Evolutionary conservation across 2,113 vertebrate genomes (phyloP), one percentile per base, ranked within the genome.

Genomic region (Elaphurus davidianus): DNA sequence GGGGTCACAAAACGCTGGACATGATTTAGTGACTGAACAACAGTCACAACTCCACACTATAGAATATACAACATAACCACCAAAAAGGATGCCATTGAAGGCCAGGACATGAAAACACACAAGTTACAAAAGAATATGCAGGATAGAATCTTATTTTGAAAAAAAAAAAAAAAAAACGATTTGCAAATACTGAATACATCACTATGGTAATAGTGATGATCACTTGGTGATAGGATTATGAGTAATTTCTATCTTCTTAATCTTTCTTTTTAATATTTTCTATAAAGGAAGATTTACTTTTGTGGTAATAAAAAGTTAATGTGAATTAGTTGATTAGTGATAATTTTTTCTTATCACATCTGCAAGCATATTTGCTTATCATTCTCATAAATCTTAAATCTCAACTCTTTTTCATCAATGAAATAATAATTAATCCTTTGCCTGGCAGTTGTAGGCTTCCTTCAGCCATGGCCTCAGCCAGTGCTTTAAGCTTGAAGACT

Each of bases 41-140:
- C 10, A 74, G 67, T 74, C 21, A 74, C n/a, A 7, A 50, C 7
- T 81, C 76, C 47, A 94, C 47, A 43, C 15, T 54, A 81, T 7
- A 74, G 54, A 62, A 78, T 76, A 90, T 50, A 55, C 36, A 90
- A 23, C 5, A 14, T 40, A 62, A 88, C n/a, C 76, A 83, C 71
- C 27, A 52, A 57, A 71, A 74, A 79, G 13, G 25, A n/a, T 36
- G 33, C 83, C 76, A 17, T 2, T 79, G 67, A 52, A 93, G 60
- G 85, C 52, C 27, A 79, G 2, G 17, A 64, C 15, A 60, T 13
- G 30, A 57, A 52, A 82, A 21, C 21, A 30, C 47, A 19, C 52
- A 87, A 57, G 16, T 67, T 92, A 91, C 25, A 90, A 95, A 97
- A 60, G 43, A 95, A 91, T 55, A 94, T 30, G 11, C 33, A 81